phyloP scores from a whole-genome alignment of 2,888 invertebrate genomes.

The Cylloceria caligata region DNA sequence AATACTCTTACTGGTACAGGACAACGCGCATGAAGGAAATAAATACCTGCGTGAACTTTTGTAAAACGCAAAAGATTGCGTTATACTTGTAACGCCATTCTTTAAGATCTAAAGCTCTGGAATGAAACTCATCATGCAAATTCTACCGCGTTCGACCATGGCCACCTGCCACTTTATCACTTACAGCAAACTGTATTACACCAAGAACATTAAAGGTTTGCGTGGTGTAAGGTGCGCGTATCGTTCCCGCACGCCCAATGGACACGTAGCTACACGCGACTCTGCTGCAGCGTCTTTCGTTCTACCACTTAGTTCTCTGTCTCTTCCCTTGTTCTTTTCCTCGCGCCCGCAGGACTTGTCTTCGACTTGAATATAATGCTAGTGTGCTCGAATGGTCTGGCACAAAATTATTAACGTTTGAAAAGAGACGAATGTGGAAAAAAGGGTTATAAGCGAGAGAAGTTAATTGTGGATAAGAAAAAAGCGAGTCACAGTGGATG shows the following conservation, averaged over 20 bases:
- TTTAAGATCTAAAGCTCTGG: too few relatives aligned
- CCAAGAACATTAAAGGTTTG: not conserved
- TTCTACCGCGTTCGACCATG: too few relatives aligned
- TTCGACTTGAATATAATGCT: not conserved
- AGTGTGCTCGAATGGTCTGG: not conserved
- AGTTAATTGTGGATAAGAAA: not conserved
- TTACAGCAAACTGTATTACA: not conserved
- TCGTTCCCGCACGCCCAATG: conserved; percentile 1
- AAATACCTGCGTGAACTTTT: too few relatives aligned
- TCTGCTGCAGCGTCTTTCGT: conserved; percentile 5
- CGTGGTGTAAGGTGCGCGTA: not conserved
- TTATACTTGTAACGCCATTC: too few relatives aligned
- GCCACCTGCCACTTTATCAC: too few relatives aligned
- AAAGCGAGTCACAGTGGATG: too few relatives aligned
- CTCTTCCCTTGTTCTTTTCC: not conserved
- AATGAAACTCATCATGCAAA: too few relatives aligned
- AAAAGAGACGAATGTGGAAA: not conserved
- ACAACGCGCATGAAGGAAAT: too few relatives aligned
- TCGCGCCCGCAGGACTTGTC: not conserved
- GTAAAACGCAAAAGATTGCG: too few relatives aligned
- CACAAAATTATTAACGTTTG: conserved; percentile 1
- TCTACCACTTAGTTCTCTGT: conserved; percentile 2
- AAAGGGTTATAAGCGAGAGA: not conserved
- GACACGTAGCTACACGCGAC: conserved; percentile 13
- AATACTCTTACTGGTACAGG: too few relatives aligned